Evolutionary conservation across 64 coral and sea anemone genomes (phyloP), one percentile per base, ranked within the genome.

Genomic region (Porites lutea): DNA sequence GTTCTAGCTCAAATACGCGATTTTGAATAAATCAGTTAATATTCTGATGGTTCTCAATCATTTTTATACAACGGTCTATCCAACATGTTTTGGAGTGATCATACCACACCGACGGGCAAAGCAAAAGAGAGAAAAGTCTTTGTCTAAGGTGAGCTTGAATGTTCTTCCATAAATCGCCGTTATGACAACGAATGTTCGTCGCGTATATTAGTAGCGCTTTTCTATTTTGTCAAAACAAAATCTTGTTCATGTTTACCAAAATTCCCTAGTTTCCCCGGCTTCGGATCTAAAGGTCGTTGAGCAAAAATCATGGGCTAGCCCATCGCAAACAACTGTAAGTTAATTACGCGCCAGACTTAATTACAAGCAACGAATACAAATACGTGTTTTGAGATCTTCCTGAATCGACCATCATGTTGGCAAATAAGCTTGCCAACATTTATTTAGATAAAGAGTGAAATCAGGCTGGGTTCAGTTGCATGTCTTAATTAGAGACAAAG

Each of bases 1-100:
- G 81, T 84, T 84, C 45, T 8, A 8, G 81, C 52, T 52, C 10
- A 68, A 49, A 84, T 52, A 67, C 50, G 69, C 62, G 81, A 48
- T 4, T 8, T 84, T 84, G 81, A 84, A 84, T 84, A 84, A 52
- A 68, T 84, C 69, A 84, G 19, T 67, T 19, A 47, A 51, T 68
- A 48, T 84, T 68, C 81, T 52, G 47, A 37, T 68, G 46, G 61
- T 50, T 84, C 45, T 43, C 46, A 84, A 68, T 68, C 22, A 84
- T 84, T 84, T 46, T 84, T 68, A 68, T 60, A 84, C 62, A 52
- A 48, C 45, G 44, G 47, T 84, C 16, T 19, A 68, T 48, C 10
- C 69, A 52, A 52, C 81, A 68, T 13, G 9, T 46, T 51, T 63
- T 51, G 46, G 48, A 68, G 14, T 6, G 9, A 10, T 84, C 63